phyloP scores from a whole-genome alignment of 2,888 invertebrate species.

The Danaus chrysippus region DNA sequence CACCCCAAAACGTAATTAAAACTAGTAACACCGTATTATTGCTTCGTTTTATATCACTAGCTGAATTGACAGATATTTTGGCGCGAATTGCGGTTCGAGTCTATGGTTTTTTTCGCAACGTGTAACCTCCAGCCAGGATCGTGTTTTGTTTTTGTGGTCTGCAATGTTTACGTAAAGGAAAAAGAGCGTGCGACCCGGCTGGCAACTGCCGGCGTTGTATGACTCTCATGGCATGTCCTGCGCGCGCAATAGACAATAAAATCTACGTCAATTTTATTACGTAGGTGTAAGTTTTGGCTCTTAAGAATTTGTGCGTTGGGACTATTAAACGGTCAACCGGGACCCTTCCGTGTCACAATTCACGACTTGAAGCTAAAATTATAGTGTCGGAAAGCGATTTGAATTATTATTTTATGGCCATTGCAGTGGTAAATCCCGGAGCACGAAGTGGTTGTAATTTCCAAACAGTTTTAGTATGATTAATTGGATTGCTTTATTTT shows the following conservation, averaged over 20 bases:
- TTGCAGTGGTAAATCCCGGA: not conserved
- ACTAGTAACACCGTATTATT: slow-evolving; percentile 65
- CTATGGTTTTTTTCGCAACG: slow-evolving; percentile 39
- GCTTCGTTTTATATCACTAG: slow-evolving; percentile 49
- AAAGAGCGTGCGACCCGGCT: slow-evolving; percentile 72
- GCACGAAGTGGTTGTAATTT: not conserved
- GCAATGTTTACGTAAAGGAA: slow-evolving; percentile 59
- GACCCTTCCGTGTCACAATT: slow-evolving; percentile 2
- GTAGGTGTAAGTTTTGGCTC: slow-evolving; percentile 58
- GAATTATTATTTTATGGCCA: not conserved
- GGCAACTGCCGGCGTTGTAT: slow-evolving; percentile 74
- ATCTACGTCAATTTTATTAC: slow-evolving; percentile 54
- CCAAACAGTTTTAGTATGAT: not conserved
- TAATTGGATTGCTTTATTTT: no score
- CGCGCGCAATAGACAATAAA: slow-evolving; percentile 59
- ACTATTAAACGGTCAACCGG: slow-evolving; percentile 18
- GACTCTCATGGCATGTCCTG: slow-evolving; percentile 49
- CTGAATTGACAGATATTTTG: slow-evolving; percentile 38
- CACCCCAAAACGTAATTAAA: slow-evolving; percentile 51
- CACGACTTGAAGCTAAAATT: slow-evolving; percentile 5
- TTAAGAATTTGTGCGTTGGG: slow-evolving; percentile 40
- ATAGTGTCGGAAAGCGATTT: slow-evolving; percentile 1
- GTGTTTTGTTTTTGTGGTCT: slow-evolving; percentile 65
- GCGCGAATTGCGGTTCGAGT: slow-evolving; percentile 51
- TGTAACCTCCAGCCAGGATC: slow-evolving; percentile 66